Conservation (phyloP, 1,140 invertebrate genomes). For the Aphelinus certus region DNA sequence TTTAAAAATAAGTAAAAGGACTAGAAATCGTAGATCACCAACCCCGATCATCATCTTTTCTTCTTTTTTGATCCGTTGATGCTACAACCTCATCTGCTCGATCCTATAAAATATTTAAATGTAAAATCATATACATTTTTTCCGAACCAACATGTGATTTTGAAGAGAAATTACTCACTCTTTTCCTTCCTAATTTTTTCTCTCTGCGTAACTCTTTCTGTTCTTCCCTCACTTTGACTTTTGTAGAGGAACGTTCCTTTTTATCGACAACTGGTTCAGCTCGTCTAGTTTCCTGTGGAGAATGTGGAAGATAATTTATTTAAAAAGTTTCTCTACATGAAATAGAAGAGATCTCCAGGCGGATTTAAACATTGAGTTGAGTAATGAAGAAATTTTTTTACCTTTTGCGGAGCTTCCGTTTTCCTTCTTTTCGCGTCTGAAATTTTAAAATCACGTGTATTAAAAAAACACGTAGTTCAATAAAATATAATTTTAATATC, state of each 20-base stretch:
- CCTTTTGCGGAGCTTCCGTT: slow-evolving; percentile 80
- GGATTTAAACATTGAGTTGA: neutral
- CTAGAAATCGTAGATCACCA: slow-evolving; percentile 46
- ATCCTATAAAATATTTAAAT: slow-evolving; percentile 65
- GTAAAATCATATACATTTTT: neutral
- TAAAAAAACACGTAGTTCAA: neutral
- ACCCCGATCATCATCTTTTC: slow-evolving; percentile 81
- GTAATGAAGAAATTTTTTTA: slow-evolving; percentile 58
- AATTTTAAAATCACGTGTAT: slow-evolving; percentile 22
- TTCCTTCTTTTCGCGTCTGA: slow-evolving; percentile 83
- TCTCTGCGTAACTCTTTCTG: slow-evolving; percentile 79
- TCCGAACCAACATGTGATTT: too few relatives aligned
- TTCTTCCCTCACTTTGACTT: slow-evolving; percentile 72
- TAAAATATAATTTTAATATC: neutral
- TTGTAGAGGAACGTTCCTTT: slow-evolving; percentile 72
- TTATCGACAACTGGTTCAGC: slow-evolving; percentile 68
- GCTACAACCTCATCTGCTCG: slow-evolving; percentile 72
- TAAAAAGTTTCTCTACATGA: slow-evolving; percentile 8
- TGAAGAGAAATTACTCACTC: slow-evolving; percentile 64
- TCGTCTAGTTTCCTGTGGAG: slow-evolving; percentile 66
- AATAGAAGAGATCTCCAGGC: slow-evolving; percentile 1
- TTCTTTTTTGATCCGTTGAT: slow-evolving; percentile 74
- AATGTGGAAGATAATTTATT: slow-evolving; percentile 15
- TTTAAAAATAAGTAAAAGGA: slow-evolving; percentile 32
- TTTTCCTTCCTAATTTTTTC: slow-evolving; percentile 78